A percentile compares a stretch with the other conserved stretches of the same genome.
Conservation (phyloP, 2,888 invertebrate species). For the Formica aserva region DNA sequence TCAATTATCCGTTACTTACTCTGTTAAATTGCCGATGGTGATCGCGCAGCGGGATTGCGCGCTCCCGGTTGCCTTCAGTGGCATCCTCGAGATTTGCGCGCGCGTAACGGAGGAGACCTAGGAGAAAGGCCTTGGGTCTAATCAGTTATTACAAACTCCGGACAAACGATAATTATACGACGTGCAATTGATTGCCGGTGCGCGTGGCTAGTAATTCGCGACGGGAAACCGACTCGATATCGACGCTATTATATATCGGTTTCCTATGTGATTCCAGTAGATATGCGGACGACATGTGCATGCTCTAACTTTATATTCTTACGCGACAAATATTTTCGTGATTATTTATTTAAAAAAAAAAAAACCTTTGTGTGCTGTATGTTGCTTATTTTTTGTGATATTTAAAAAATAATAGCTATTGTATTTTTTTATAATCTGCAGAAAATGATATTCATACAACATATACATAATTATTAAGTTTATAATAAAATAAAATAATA, state of each 20-base stretch:
- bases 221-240: not conserved
- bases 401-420: not conserved
- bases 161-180: slow-evolving; percentile 30
- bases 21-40: slow-evolving; percentile 19
- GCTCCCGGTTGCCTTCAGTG: not conserved
- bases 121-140: not conserved
- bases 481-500: not conserved
- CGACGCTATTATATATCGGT: not conserved
- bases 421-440: not conserved
- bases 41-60: not conserved
- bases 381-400: not conserved
- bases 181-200: slow-evolving; percentile 22
- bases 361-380: not conserved
- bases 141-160: slow-evolving; percentile 17
- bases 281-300: not conserved
- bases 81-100: slow-evolving; percentile 8
- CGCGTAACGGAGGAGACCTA: not conserved
- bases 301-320: not conserved
- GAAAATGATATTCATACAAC: not conserved
- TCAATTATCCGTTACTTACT: slow-evolving; percentile 62
- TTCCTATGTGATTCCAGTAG: not conserved
- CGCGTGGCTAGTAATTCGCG: slow-evolving; percentile 13
- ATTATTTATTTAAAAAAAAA: not conserved
- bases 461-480: not conserved
- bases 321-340: not conserved